Percentiles rank a stretch among this genome's conserved stretches.
These are phyloP conservation scores for Coregonus suidteri DNA, from an alignment of 2,797 vertebrate species.

Conservation along the genomic window DNA sequence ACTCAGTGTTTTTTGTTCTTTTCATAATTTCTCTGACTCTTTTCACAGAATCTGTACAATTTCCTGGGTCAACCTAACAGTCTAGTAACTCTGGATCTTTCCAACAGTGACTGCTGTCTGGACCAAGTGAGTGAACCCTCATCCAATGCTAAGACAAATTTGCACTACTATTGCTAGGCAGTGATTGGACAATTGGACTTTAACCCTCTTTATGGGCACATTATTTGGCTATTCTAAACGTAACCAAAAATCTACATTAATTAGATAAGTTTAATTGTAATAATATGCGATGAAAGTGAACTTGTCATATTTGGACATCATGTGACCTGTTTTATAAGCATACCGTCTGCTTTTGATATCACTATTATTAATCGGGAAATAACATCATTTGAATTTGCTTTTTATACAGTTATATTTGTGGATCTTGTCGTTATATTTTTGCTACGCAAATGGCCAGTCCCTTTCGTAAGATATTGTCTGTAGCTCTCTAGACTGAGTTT, in stretches of 20 bases:
- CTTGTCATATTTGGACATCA: background rate
- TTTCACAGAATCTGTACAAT: slow-evolving; percentile 83
- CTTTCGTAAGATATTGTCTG: background rate
- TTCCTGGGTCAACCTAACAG: slow-evolving; percentile 90
- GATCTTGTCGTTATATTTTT: background rate
- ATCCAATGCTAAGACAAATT: background rate
- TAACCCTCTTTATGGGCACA: background rate
- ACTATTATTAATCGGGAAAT: background rate
- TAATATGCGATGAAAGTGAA: background rate
- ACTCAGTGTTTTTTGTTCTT: background rate
- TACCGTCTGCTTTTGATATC: background rate
- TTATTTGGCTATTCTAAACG: background rate
- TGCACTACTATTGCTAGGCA: background rate
- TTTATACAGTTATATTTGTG: background rate
- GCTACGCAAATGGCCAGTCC: background rate
- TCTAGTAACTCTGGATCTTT: slow-evolving; percentile 88
- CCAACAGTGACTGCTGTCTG: slow-evolving; percentile 88
- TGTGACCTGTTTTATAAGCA: background rate
- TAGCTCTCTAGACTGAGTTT: background rate
- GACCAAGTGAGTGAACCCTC: slow-evolving; percentile 81
- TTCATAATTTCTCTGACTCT: background rate
- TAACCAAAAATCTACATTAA: background rate
- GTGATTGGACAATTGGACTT: background rate
- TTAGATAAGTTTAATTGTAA: background rate
- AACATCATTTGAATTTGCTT: background rate